Percentiles rank a stretch among this genome's conserved stretches.
phyloP scores from a whole-genome alignment of 2,888 invertebrate species.

The Hedychridium roseum region DNA sequence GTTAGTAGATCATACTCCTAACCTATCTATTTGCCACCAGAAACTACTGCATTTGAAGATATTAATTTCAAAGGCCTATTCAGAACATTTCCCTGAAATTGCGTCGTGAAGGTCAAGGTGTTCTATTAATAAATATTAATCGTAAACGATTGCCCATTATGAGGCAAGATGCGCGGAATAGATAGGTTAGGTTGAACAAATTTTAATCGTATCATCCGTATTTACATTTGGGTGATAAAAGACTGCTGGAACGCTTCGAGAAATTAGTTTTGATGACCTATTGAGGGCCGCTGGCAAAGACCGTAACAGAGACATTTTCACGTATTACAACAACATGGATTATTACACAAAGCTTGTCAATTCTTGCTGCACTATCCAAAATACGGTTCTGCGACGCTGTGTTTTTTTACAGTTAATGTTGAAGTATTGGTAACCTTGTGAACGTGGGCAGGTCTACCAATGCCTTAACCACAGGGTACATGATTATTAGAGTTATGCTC shows the following conservation, averaged over 20 bases:
- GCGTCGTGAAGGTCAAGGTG: too few relatives aligned
- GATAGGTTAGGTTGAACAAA: slow-evolving; percentile 22
- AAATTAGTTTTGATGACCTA: slow-evolving; percentile 42
- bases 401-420: too few relatives aligned
- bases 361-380: not conserved
- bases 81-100: too few relatives aligned
- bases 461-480: not conserved
- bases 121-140: slow-evolving; percentile 50
- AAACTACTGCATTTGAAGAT: too few relatives aligned
- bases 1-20: too few relatives aligned
- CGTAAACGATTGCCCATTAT: slow-evolving; percentile 44
- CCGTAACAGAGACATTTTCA: slow-evolving; percentile 51
- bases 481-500: not conserved
- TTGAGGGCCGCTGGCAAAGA: slow-evolving; percentile 45
- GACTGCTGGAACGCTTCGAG: slow-evolving; percentile 66
- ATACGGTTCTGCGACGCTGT: too few relatives aligned
- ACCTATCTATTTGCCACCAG: too few relatives aligned
- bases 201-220: too few relatives aligned
- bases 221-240: slow-evolving; percentile 82
- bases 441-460: not conserved
- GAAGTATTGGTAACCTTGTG: too few relatives aligned
- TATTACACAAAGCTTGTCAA: not conserved
- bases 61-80: too few relatives aligned
- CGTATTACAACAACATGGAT: slow-evolving; percentile 9
- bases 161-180: slow-evolving; percentile 1